phyloP scores from a whole-genome alignment of 2,797 vertebrate genomes.

The Catharus ustulatus region DNA sequence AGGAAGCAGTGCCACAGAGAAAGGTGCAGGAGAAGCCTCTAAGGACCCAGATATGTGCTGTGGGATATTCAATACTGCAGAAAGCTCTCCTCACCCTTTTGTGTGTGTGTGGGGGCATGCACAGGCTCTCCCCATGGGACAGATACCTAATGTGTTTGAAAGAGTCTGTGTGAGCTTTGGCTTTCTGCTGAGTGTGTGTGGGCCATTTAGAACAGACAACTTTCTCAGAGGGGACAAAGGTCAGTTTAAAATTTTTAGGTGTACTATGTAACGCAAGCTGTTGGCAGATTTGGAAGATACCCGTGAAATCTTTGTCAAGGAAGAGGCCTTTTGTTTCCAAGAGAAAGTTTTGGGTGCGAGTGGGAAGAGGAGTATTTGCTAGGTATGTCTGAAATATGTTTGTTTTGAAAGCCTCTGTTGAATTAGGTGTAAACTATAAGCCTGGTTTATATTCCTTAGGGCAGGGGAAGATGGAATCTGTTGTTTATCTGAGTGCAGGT shows the following conservation, averaged over 20 bases:
- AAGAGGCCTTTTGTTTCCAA: neutral
- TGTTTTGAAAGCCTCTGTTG: conserved; percentile 18
- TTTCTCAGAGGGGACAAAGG: neutral
- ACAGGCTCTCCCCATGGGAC: neutral
- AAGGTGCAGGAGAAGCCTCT: neutral
- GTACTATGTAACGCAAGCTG: conserved; percentile 3
- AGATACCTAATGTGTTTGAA: neutral
- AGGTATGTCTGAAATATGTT: neutral
- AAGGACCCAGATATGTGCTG: neutral
- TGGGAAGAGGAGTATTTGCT: neutral
- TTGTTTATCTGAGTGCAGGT: neutral
- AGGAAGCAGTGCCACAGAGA: neutral
- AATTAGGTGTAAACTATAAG: neutral
- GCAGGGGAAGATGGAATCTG: neutral
- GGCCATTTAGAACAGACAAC: neutral
- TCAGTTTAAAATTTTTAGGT: conserved; percentile 39
- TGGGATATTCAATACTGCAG: neutral
- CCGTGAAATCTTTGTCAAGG: neutral
- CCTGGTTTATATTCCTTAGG: neutral
- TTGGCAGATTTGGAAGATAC: conserved; percentile 11
- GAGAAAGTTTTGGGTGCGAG: neutral
- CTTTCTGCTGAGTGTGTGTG: neutral
- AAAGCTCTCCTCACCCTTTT: neutral
- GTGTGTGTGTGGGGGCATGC: accelerated
- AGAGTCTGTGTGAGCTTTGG: neutral